Evolutionary conservation across 2,113 vertebrate genomes (phyloP).

Genomic region (Pseudois nayaur): DNA sequence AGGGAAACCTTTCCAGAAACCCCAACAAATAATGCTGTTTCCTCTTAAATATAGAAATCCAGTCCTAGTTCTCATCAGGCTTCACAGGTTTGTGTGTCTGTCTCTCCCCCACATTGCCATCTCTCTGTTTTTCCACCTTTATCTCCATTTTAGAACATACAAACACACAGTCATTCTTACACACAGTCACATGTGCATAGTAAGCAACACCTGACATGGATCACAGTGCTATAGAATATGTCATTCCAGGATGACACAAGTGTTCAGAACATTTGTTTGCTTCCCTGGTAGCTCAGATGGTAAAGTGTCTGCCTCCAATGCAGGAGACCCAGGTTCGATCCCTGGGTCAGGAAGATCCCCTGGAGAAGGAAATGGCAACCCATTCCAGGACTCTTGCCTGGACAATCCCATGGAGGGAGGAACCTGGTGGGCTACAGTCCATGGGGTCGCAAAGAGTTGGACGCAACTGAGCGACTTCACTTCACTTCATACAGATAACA

Average conservation of each 20-base stretch:
- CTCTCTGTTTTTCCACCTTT: background rate
- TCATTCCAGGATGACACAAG: background rate
- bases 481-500: background rate
- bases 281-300: no score
- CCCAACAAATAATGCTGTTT: background rate
- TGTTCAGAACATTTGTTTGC: background rate
- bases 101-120: background rate
- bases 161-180: background rate
- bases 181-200: background rate
- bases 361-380: no score
- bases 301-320: no score
- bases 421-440: no score
- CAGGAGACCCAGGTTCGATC: fast-evolving
- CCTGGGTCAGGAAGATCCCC: no score
- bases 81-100: background rate
- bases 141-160: background rate
- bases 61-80: background rate
- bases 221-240: background rate
- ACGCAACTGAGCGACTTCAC: no score
- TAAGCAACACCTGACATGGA: background rate
- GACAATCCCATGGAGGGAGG: no score
- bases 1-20: background rate
- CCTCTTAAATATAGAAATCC: background rate
- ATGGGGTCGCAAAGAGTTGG: no score
- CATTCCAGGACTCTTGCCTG: no score